These are phyloP conservation scores for Geophilus truncorum DNA, from an alignment of 2,888 invertebrate genomes.

Conservation along the genomic window DNA sequence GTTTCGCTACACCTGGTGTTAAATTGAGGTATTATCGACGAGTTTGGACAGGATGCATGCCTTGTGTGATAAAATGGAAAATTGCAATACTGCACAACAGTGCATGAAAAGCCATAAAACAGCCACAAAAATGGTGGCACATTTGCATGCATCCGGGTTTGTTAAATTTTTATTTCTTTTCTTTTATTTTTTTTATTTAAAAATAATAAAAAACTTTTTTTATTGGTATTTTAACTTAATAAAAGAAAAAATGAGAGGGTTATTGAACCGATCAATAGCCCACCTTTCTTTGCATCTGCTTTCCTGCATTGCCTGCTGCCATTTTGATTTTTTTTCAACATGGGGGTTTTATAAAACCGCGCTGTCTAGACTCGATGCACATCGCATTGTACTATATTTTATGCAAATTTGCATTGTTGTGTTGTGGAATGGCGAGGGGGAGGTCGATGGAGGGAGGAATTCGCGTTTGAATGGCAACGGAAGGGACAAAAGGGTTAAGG, in stretches of 20 bases:
- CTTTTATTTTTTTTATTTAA: neutral
- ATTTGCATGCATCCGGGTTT: constrained; percentile 13
- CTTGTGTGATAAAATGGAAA: neutral
- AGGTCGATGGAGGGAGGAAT: neutral
- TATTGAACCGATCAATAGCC: neutral
- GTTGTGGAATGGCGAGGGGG: neutral
- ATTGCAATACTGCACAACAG: neutral
- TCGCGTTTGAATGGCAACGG: neutral
- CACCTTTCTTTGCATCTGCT: neutral
- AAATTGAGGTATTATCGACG: neutral
- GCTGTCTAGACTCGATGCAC: neutral
- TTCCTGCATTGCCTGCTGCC: neutral
- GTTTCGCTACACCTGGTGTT: neutral
- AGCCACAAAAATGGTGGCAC: neutral
- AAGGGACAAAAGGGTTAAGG: neutral
- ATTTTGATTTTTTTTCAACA: neutral
- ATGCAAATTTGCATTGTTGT: neutral
- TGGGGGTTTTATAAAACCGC: neutral
- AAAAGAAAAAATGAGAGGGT: neutral
- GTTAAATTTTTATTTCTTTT: neutral
- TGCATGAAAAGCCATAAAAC: neutral
- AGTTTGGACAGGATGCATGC: neutral
- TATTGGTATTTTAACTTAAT: neutral
- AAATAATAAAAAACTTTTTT: neutral
- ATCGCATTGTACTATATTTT: neutral